These are phyloP conservation scores for Mola mola DNA, from an alignment of 2,113 vertebrate genomes.

Conservation along the genomic window DNA sequence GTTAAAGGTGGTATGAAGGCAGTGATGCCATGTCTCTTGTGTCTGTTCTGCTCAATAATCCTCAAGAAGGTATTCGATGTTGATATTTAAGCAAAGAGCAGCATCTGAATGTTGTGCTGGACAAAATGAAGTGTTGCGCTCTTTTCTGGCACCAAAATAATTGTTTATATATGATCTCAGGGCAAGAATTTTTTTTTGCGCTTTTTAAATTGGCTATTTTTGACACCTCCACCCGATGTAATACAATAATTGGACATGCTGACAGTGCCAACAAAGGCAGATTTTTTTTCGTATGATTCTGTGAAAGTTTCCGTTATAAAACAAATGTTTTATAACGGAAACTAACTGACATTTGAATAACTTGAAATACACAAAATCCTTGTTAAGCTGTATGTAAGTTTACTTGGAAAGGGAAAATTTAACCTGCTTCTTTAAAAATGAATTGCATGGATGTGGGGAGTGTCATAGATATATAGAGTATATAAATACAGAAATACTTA, in stretches of 20 bases:
- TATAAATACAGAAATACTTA: neutral
- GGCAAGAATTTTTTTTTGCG: slow-evolving; percentile 17
- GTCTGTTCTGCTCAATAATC: slow-evolving; percentile 10
- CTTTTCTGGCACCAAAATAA: slow-evolving; percentile 25
- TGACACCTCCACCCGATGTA: neutral
- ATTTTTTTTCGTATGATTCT: neutral
- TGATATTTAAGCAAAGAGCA: slow-evolving; percentile 62
- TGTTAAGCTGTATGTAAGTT: neutral
- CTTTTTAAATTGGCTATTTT: slow-evolving; percentile 12
- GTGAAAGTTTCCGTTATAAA: neutral
- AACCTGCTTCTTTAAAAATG: neutral
- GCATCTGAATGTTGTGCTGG: slow-evolving; percentile 41
- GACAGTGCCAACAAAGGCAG: slow-evolving; percentile 2
- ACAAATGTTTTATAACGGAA: neutral
- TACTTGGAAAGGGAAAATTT: neutral
- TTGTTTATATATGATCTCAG: slow-evolving; percentile 15
- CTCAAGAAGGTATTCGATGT: slow-evolving; percentile 35
- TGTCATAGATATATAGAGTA: neutral
- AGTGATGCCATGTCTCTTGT: slow-evolving; percentile 10
- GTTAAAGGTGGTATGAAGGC: slow-evolving; percentile 66
- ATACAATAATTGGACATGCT: neutral
- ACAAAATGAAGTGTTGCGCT: neutral
- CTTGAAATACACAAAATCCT: neutral
- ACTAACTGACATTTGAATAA: too few relatives aligned
- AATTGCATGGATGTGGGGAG: neutral